These are phyloP conservation scores for Taenaris catops DNA, from an alignment of 2,888 invertebrate species.

Conservation along the genomic window DNA sequence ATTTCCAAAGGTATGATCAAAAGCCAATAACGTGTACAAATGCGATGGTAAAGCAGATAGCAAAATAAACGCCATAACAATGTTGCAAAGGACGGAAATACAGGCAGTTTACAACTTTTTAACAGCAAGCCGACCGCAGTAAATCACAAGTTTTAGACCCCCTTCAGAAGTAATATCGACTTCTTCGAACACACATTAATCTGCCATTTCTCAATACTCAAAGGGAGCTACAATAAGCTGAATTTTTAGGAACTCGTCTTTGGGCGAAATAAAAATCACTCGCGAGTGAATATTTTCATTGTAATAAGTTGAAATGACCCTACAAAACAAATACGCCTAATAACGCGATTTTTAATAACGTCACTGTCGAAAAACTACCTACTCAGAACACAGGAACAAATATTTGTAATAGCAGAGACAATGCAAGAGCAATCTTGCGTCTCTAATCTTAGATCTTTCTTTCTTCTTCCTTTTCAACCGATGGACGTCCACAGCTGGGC, in stretches of 20 bases:
- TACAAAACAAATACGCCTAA: too few relatives aligned
- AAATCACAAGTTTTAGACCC: constrained; percentile 70
- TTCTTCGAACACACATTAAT: constrained; percentile 78
- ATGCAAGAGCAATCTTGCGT: too few relatives aligned
- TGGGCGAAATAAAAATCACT: constrained; percentile 14
- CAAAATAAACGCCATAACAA: constrained; percentile 38
- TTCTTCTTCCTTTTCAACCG: too few relatives aligned
- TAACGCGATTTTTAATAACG: too few relatives aligned
- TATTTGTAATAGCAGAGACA: too few relatives aligned
- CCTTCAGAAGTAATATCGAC: constrained; percentile 75
- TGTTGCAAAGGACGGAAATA: constrained; percentile 71
- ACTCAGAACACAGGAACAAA: too few relatives aligned
- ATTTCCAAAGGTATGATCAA: constrained; percentile 14
- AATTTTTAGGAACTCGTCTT: constrained; percentile 41
- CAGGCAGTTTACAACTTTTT: constrained; percentile 77
- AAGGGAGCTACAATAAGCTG: constrained; percentile 61
- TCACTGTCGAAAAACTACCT: too few relatives aligned
- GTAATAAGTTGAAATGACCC: too few relatives aligned
- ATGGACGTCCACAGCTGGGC: background rate
- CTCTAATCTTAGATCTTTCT: background rate
- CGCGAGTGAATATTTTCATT: too few relatives aligned
- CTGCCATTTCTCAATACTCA: constrained; percentile 68
- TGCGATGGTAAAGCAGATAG: constrained; percentile 13
- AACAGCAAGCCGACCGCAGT: constrained; percentile 66
- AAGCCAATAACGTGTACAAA: constrained; percentile 16